Evolutionary conservation across 1,140 invertebrate genomes (phyloP).

Genomic region (Drosophila nannoptera): DNA sequence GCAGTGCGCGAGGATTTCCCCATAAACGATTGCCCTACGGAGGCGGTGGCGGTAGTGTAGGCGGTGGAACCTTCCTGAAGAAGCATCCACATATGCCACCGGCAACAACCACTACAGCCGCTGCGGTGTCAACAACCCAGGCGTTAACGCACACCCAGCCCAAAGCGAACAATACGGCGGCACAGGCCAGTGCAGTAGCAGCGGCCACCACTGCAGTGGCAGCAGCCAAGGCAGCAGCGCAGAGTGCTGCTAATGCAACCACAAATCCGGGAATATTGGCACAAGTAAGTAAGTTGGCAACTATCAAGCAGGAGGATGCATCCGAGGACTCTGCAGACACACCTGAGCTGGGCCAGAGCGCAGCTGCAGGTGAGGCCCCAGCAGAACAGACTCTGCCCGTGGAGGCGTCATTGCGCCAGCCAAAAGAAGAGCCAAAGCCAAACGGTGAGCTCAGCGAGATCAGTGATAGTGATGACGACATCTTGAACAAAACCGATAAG

Average conservation of each 20-base stretch:
- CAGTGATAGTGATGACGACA: constrained; percentile 92
- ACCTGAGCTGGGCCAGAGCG: constrained; percentile 32
- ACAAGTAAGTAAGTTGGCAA: constrained; percentile 54
- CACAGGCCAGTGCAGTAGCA: constrained; percentile 68
- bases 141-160: constrained; percentile 29
- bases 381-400: constrained; percentile 1
- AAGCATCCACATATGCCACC: constrained; percentile 49
- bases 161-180: constrained; percentile 56
- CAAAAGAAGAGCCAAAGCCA: constrained; percentile 50
- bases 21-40: constrained; percentile 72
- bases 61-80: constrained; percentile 38
- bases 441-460: constrained; percentile 89
- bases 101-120: constrained; percentile 1
- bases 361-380: neutral
- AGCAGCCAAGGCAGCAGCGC: constrained; percentile 72
- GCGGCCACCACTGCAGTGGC: constrained; percentile 74
- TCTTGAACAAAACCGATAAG: constrained; percentile 82
- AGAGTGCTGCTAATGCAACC: constrained; percentile 72
- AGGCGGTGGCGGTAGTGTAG: constrained; percentile 34
- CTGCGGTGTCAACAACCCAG: constrained; percentile 21
- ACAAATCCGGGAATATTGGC: constrained; percentile 75
- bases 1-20: constrained; percentile 57
- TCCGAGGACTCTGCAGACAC: constrained; percentile 56
- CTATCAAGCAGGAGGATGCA: constrained; percentile 60
- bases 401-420: constrained; percentile 11